Conservation (phyloP, 2,113 vertebrate species). For the Lucifuga dentata region DNA sequence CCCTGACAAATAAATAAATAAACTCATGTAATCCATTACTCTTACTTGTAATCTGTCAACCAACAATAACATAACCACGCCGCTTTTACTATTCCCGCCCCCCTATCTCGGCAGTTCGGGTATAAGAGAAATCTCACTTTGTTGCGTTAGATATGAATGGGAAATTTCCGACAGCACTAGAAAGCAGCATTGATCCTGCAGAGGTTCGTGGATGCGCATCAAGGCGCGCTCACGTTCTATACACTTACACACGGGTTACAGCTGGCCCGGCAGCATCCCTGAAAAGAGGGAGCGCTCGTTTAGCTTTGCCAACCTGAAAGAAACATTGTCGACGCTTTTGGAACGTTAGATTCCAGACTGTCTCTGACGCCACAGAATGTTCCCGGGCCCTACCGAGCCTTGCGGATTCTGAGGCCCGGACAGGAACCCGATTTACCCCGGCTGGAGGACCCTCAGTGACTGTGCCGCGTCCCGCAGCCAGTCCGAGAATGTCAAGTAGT, state of each 20-base stretch:
- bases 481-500: conserved; percentile 75
- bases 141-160: accelerated
- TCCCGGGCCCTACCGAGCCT: conserved; percentile 35
- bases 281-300: conserved; percentile 39
- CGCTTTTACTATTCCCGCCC: neutral
- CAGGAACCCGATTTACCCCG: conserved; percentile 53
- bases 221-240: conserved; percentile 69
- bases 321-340: conserved; percentile 1
- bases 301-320: conserved; percentile 24
- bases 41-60: neutral
- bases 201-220: conserved; percentile 75
- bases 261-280: conserved; percentile 61
- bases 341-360: conserved; percentile 24
- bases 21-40: neutral
- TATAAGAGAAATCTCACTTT: neutral
- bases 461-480: conserved; percentile 35
- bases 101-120: neutral
- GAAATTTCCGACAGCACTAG: conserved; percentile 20
- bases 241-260: conserved; percentile 36
- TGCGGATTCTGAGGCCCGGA: conserved; percentile 61
- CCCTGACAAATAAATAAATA: no score
- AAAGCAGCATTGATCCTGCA: conserved; percentile 76
- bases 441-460: conserved; percentile 36
- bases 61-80: no score
- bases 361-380: conserved; percentile 56